Base-by-base conservation (phyloP, 2,797 vertebrate genomes). In the Remorina albescens region DNA sequence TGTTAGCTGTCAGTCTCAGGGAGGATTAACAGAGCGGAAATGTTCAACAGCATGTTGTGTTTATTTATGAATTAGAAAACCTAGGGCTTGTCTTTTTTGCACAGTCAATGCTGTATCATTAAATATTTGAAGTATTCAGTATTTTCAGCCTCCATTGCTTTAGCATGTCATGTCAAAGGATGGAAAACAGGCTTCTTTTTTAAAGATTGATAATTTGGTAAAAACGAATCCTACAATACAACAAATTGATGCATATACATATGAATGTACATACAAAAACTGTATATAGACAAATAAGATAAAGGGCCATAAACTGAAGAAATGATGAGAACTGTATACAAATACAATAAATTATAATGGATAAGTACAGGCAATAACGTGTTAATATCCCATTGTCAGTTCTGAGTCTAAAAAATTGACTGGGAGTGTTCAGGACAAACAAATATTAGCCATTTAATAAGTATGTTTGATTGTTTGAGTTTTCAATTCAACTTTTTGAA, bases 1-100 rank as follows among this genome's bases (percentile, higher is more conserved):
- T 50, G 46, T 63, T 66, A 62, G 42, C 12, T 53, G 47, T 34
- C 61, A 26, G 10, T 70, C 62, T 71, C 15, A 8, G 26, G 37
- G 19, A 47, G 36, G 13, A 61, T 67, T 53, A 21, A 67, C 9
- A 51, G 23, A 49, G 39, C 5, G 32, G n/a, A 12, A 34, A 9
- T 1, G 23, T 25, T 25, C 15, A 6, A 25, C 11, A 13, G 21
- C 4, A 5, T 21, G 5, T 49, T 11, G 13, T 6, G 25, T 25
- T 26, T 1, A 26, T 50, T 13, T 25, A 25, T 16, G 47, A 15
- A 32, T 49, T 32, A 30, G 16, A 50, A 65, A 8, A 23, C 4
- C 12, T 34, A 42, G 6, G 12, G 37, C 23, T 51, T 55, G 8
- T n/a, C 25, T 23, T 53, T 19, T 26, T 59, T 66, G 58, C 41